phyloP scores from a whole-genome alignment of 2,888 invertebrate genomes.

The Dorcus hopei region DNA sequence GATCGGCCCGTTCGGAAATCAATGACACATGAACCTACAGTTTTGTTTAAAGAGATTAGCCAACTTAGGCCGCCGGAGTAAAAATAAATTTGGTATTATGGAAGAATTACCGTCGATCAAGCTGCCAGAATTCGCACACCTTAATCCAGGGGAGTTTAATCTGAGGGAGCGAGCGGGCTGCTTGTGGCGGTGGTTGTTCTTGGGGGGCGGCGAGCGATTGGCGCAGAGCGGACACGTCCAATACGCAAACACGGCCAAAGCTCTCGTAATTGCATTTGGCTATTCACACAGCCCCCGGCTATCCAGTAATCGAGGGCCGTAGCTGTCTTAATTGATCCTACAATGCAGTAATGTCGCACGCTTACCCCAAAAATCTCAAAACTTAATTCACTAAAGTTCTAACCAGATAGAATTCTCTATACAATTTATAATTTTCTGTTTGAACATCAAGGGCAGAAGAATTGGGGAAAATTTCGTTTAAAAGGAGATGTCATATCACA shows the following conservation, averaged over 20 bases:
- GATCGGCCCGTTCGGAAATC: too few species aligned
- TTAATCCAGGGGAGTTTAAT: neutral
- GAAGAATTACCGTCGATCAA: conserved; percentile 13
- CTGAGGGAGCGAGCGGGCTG: neutral
- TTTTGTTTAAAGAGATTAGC: too few species aligned
- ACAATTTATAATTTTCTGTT: too few species aligned
- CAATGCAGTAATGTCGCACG: conserved; percentile 34
- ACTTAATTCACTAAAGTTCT: too few species aligned
- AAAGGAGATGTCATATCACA: too few species aligned
- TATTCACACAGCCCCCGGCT: conserved; percentile 39
- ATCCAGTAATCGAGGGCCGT: conserved; percentile 37
- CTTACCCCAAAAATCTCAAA: conserved; percentile 20
- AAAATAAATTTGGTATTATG: conserved; percentile 12
- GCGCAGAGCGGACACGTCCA: conserved; percentile 34
- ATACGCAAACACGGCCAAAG: conserved; percentile 37
- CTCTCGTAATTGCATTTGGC: conserved; percentile 43
- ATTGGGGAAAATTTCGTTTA: too few species aligned
- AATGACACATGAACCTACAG: too few species aligned
- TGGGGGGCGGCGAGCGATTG: conserved; percentile 24
- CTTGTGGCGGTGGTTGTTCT: neutral
- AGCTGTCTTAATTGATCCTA: conserved; percentile 43
- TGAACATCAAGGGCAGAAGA: too few species aligned
- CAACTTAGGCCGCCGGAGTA: neutral
- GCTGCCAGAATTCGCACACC: conserved; percentile 12
- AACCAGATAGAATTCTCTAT: too few species aligned